Evolutionary conservation across 2,113 vertebrate genomes (phyloP).

Genomic region (Neogobius melanostomus): DNA sequence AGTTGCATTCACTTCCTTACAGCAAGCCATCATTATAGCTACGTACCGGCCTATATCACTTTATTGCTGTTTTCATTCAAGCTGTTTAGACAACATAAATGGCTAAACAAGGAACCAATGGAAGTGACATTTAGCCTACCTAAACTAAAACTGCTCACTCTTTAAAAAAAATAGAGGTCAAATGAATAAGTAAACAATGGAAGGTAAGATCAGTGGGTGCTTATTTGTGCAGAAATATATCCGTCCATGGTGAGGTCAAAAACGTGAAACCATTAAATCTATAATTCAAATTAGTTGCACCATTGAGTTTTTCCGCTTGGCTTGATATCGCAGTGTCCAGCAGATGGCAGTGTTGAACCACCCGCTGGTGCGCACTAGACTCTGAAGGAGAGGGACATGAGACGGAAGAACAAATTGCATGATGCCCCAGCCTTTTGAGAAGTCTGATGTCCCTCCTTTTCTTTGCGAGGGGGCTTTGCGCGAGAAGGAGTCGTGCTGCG

Average conservation of each 20-base stretch:
- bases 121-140: too few species aligned
- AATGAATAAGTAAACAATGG: too few species aligned
- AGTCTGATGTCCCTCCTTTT: neutral
- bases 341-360: slow-evolving; percentile 64
- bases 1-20: too few species aligned
- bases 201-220: neutral
- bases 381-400: slow-evolving; percentile 16
- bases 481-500: slow-evolving; percentile 18
- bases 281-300: neutral
- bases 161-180: too few species aligned
- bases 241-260: neutral
- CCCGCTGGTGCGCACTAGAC: neutral
- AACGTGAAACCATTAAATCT: neutral
- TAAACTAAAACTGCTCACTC: too few species aligned
- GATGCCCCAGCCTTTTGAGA: neutral
- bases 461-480: slow-evolving; percentile 13
- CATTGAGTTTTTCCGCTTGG: neutral
- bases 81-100: too few species aligned
- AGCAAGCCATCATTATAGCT: too few species aligned
- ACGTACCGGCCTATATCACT: too few species aligned
- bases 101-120: too few species aligned
- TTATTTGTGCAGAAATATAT: neutral
- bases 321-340: slow-evolving; percentile 27
- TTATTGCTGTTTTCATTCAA: too few species aligned
- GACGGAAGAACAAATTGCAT: slow-evolving; percentile 3